phyloP scores from a whole-genome alignment of 1,140 invertebrate species.

The Leptoteleia sp. region DNA sequence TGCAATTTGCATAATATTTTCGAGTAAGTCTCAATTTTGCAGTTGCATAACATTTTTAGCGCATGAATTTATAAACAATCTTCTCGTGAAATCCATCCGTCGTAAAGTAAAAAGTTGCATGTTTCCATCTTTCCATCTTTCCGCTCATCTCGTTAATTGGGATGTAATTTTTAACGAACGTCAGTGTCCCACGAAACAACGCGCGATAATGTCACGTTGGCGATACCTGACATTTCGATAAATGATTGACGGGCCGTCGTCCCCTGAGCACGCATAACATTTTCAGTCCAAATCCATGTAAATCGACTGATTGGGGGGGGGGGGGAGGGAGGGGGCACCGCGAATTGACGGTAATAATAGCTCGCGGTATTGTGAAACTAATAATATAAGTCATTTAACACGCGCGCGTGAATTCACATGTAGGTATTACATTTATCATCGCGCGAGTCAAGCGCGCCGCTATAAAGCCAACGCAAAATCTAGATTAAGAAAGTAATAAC shows the following conservation, averaged over 20 bases:
- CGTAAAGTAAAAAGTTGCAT: too few relatives aligned
- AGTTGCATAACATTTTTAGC: too few relatives aligned
- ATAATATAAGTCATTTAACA: slow-evolving; percentile 58
- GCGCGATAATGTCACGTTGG: slow-evolving; percentile 16
- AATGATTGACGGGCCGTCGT: slow-evolving; percentile 34
- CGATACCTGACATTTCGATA: slow-evolving; percentile 41
- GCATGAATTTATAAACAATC: too few relatives aligned
- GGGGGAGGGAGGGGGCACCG: too few relatives aligned
- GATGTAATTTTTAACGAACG: slow-evolving; percentile 20
- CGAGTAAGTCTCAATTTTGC: too few relatives aligned
- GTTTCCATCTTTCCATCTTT: too few relatives aligned
- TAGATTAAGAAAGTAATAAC: slow-evolving; percentile 64
- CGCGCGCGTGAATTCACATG: slow-evolving; percentile 62
- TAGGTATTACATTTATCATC: slow-evolving; percentile 60
- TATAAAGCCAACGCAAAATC: slow-evolving; percentile 51
- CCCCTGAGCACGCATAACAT: slow-evolving; percentile 17
- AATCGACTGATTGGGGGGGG: slow-evolving; percentile 39
- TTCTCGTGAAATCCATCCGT: too few relatives aligned
- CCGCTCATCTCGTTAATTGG: slow-evolving; percentile 34
- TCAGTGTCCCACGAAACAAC: slow-evolving; percentile 6
- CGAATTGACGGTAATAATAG: slow-evolving; percentile 41
- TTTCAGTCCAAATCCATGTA: slow-evolving; percentile 36
- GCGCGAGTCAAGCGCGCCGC: slow-evolving; percentile 20
- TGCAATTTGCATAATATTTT: too few relatives aligned
- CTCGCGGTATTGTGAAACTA: slow-evolving; percentile 44